Percentiles rank a stretch among this genome's conserved stretches.
phyloP scores from a whole-genome alignment of 2,797 vertebrate genomes.

The Remorina albescens region DNA sequence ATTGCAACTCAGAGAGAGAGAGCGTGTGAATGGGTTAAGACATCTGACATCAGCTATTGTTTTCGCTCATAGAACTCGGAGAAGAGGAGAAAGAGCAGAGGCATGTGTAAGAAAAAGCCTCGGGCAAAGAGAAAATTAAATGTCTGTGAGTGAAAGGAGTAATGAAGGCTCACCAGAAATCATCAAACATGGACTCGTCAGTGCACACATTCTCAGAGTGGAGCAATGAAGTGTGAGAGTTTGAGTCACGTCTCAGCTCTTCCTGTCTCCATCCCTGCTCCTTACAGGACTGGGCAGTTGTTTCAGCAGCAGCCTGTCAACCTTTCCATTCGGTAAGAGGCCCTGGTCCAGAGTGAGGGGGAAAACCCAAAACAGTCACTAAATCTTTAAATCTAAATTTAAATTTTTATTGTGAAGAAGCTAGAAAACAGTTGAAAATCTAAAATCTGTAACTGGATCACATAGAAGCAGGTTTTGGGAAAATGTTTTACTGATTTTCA shows the following conservation, averaged over 20 bases:
- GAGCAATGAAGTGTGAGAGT: constrained; percentile 10
- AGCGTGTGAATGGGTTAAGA: constrained; percentile 51
- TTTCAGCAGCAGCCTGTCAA: constrained; percentile 64
- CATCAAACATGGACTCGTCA: constrained; percentile 7
- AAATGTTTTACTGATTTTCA: neutral
- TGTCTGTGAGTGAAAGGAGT: constrained; percentile 19
- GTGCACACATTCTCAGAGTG: constrained; percentile 16
- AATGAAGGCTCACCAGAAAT: constrained; percentile 51
- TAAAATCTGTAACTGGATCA: neutral
- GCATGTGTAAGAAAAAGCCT: constrained; percentile 10
- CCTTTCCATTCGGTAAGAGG: constrained; percentile 54
- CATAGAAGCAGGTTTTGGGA: neutral
- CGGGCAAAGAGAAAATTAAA: constrained; percentile 32
- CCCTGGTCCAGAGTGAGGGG: constrained; percentile 23
- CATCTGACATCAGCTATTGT: constrained; percentile 60
- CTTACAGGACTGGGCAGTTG: constrained; percentile 47
- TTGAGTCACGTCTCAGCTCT: constrained; percentile 51
- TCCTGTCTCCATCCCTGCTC: constrained; percentile 45
- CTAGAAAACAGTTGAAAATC: neutral
- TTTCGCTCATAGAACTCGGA: constrained; percentile 35
- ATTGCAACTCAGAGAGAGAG: constrained; percentile 33
- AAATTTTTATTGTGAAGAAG: too few species aligned
- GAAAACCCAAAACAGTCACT: constrained; percentile 36
- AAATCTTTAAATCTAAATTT: constrained; percentile 11
- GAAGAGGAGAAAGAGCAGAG: constrained; percentile 18